phyloP scores from a whole-genome alignment of 2,888 invertebrate species.

The Campoletis raptor region DNA sequence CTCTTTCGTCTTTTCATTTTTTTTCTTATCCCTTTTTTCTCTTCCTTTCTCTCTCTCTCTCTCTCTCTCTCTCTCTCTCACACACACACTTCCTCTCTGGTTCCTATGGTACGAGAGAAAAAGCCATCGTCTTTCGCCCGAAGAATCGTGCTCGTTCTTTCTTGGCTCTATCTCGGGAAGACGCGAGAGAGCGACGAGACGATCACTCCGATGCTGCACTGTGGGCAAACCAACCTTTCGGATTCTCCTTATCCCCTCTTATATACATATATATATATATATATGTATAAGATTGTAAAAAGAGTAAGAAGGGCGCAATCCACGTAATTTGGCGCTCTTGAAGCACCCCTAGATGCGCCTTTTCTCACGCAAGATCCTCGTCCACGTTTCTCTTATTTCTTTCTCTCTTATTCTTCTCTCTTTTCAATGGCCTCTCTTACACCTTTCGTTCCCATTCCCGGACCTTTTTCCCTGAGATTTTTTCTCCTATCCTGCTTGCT shows the following conservation, averaged over 20 bases:
- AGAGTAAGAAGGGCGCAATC: slow-evolving; percentile 7
- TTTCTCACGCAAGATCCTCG: background rate
- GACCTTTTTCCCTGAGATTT: slow-evolving; percentile 9
- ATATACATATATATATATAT: background rate
- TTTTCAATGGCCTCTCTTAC: slow-evolving; percentile 4
- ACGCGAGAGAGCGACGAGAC: slow-evolving; percentile 59
- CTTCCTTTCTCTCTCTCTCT: background rate
- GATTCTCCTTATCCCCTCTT: slow-evolving; percentile 68
- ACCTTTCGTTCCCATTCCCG: background rate
- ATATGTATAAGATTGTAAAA: background rate
- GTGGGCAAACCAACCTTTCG: slow-evolving; percentile 69
- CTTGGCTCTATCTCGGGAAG: slow-evolving; percentile 60
- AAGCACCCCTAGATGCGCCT: background rate
- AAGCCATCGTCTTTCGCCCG: slow-evolving; percentile 59
- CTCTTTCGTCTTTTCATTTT: slow-evolving; percentile 37
- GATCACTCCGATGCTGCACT: slow-evolving; percentile 63
- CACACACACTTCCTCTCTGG: background rate
- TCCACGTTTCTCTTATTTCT: background rate
- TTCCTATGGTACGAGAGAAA: slow-evolving; percentile 20
- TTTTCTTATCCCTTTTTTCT: slow-evolving; percentile 13
- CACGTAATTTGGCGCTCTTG: background rate
- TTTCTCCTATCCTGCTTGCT: slow-evolving; percentile 9
- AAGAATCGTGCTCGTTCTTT: slow-evolving; percentile 53
- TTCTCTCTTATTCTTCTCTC: slow-evolving; percentile 1
- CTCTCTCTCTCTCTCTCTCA: background rate